Conservation (phyloP, 2,888 invertebrate genomes). For the Ectropis crepuscularia region DNA sequence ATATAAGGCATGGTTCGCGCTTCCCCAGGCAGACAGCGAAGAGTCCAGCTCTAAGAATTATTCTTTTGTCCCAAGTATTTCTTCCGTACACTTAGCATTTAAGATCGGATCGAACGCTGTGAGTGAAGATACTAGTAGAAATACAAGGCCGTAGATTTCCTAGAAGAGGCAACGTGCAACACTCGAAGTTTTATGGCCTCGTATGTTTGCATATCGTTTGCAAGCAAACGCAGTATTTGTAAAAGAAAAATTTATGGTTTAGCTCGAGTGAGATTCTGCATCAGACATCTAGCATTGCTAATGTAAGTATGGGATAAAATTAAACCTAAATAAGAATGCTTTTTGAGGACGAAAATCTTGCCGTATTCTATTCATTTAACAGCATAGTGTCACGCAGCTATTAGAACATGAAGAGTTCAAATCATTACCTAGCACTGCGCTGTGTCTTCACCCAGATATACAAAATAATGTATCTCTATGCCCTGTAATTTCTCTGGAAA, state of each 20-base stretch:
- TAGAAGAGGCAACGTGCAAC: slow-evolving; percentile 42
- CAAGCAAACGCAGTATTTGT: slow-evolving; percentile 26
- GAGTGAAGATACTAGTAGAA: slow-evolving; percentile 35
- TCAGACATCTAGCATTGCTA: slow-evolving; percentile 13
- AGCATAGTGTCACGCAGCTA: no score
- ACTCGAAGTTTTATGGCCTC: slow-evolving; percentile 24
- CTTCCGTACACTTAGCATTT: neutral
- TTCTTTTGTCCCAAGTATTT: neutral
- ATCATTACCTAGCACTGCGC: no score
- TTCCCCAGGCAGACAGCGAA: no score
- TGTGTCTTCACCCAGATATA: no score
- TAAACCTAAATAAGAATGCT: neutral
- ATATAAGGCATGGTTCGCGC: no score
- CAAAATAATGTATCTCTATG: no score
- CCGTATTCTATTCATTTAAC: no score
- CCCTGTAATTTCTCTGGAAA: no score
- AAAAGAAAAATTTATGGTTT: slow-evolving; percentile 26
- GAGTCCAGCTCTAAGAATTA: neutral
- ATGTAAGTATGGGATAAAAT: slow-evolving; percentile 2
- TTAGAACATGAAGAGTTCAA: no score
- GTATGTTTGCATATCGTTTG: slow-evolving; percentile 29
- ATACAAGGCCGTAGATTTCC: slow-evolving; percentile 38
- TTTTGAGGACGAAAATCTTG: no score
- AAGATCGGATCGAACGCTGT: neutral
- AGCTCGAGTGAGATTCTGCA: slow-evolving; percentile 18